Conservation (phyloP, 2,797 vertebrate genomes). For the Microhierax caerulescens region DNA sequence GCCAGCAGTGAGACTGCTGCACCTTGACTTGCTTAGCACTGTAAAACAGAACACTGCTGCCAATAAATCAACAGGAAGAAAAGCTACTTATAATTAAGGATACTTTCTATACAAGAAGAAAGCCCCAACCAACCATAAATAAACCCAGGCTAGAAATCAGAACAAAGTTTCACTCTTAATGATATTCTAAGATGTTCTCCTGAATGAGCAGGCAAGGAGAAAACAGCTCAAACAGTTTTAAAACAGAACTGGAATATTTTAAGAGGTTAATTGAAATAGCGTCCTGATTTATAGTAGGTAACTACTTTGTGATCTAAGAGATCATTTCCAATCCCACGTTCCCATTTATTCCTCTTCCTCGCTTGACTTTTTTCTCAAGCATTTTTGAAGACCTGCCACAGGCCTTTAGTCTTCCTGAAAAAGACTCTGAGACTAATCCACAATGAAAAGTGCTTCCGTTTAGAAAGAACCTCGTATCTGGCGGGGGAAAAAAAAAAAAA, state of each 20-base stretch:
- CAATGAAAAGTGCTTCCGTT: background rate
- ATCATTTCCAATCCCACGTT: background rate
- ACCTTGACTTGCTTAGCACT: background rate
- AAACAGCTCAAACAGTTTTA: background rate
- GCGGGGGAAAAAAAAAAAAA: too few relatives aligned
- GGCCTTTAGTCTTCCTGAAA: background rate
- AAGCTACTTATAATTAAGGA: background rate
- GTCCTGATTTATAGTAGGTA: background rate
- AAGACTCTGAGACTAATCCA: background rate
- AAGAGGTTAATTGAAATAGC: background rate
- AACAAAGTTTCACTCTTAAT: background rate
- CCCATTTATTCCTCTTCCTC: background rate
- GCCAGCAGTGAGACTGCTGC: background rate
- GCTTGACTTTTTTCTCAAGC: background rate
- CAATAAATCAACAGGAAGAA: background rate
- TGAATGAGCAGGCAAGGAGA: rapidly evolving
- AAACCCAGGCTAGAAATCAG: background rate
- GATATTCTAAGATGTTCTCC: background rate
- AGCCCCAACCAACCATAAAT: background rate
- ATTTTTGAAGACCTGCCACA: background rate
- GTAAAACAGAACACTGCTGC: background rate
- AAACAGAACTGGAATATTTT: background rate
- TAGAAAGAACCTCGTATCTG: rapidly evolving
- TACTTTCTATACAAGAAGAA: background rate
- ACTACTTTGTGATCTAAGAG: background rate